Evolutionary conservation across 2,113 vertebrate genomes (phyloP), one percentile per base, ranked within the genome.

Genomic region (Cololabis saira): DNA sequence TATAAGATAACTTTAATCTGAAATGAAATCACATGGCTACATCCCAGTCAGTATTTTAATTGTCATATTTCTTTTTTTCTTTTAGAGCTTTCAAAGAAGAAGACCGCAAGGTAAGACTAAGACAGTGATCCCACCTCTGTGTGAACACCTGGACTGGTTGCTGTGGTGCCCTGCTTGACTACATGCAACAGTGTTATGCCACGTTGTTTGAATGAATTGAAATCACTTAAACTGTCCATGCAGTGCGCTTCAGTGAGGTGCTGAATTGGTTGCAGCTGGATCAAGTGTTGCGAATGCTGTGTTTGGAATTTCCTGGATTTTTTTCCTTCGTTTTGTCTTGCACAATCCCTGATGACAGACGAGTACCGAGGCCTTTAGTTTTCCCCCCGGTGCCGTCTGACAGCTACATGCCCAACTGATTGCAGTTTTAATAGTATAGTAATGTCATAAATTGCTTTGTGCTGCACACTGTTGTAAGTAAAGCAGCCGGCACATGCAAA

Each of bases 81-180:
- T 75, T 8, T 81, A 93, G 92, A 90, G 83, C 88, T 64, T 86
- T 85, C 80, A 84, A 89, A 76, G 69, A 30, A 1, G 85, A 72
- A 61, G 90, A 93, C 30, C 87, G 89, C 71, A 93, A 93, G 92
- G 93, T 94, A 92, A 89, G 88, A 37, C 21, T 44, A 18, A 61
- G 42, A 22, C 43, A 0, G 33, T 21, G 42, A 54, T 44, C 59
- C 65, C 74, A 27, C n/a, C n/a, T 43, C 30, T 54, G 55, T 69
- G 2, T 57, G 47, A 62, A 49, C 61, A 60, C 75, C 44, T 55
- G 24, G 19, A 76, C 74, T 74, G 66, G 47, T 67, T 60, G 70
- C 64, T 80, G 63, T 68, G 71, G 44, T 72, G 40, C 60, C 50
- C 53, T 60, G 8, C 66, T 48, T 57, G 62, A 67, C 64, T 61